Conservation (phyloP, 2,888 invertebrate species). For the Nemotelus pantherinus region DNA sequence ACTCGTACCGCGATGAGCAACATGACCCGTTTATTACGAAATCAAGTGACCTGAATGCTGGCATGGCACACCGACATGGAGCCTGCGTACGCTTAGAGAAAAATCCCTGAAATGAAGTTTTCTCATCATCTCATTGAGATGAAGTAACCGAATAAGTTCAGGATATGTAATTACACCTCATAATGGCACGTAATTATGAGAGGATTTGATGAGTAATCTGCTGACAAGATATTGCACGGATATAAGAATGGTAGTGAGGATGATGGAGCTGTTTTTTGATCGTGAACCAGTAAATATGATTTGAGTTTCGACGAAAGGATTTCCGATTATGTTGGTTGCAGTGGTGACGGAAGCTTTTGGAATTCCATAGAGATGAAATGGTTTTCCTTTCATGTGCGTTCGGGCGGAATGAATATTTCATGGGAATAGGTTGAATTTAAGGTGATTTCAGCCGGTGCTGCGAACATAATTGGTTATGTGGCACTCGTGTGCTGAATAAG, state of each 20-base stretch:
- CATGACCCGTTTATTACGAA: conserved; percentile 42
- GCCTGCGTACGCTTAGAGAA: background rate
- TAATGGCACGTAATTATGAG: conserved; percentile 35
- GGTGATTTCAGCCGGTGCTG: too few relatives aligned
- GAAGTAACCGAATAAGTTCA: background rate
- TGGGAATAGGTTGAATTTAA: too few relatives aligned
- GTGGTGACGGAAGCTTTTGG: background rate
- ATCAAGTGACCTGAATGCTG: conserved; percentile 28
- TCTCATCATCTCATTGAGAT: background rate
- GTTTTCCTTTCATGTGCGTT: conserved; percentile 6
- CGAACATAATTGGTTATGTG: too few relatives aligned
- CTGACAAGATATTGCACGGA: conserved; percentile 6
- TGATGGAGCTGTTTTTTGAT: conserved; percentile 17
- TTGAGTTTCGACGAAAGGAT: background rate
- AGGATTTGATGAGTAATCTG: conserved; percentile 24
- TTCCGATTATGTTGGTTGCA: background rate
- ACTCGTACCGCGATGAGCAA: background rate
- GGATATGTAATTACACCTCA: conserved; percentile 34
- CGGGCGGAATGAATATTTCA: too few relatives aligned
- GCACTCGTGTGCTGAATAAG: too few relatives aligned
- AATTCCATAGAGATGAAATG: conserved; percentile 6
- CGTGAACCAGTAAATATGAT: conserved; percentile 1
- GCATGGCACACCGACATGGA: background rate
- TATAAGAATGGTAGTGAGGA: background rate
- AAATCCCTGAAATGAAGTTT: conserved; percentile 23